Percentiles rank a stretch among this genome's conserved stretches.
phyloP scores from a whole-genome alignment of 2,113 vertebrate genomes.

The Jacana jacana region DNA sequence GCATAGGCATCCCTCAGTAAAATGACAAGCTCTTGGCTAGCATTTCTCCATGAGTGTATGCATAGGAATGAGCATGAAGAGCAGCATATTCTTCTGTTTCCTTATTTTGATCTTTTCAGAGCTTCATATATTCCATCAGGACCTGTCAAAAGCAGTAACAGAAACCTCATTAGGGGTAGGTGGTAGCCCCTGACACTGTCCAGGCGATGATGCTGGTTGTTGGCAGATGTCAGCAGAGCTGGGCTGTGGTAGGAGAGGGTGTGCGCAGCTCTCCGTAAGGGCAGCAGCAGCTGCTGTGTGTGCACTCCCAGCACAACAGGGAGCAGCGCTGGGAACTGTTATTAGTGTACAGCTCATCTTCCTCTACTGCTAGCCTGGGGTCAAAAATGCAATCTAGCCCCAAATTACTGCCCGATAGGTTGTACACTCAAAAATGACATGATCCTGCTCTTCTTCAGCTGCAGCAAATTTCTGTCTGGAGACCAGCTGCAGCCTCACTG shows the following conservation, averaged over 20 bases:
- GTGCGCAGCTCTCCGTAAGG: rapidly evolving
- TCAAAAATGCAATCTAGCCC: not conserved
- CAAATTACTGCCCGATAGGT: not conserved
- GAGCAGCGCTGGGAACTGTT: not conserved
- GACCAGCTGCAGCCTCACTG: not conserved
- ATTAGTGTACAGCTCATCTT: not conserved
- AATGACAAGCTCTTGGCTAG: not conserved
- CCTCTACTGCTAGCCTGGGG: not conserved
- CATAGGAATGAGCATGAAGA: not conserved
- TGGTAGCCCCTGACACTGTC: not conserved
- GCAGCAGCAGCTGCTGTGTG: not conserved
- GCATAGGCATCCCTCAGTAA: not conserved
- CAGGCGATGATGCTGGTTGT: not conserved
- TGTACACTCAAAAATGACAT: not conserved
- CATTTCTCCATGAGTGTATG: not conserved
- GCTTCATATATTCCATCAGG: not conserved
- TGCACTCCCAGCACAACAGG: not conserved
- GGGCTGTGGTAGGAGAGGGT: not conserved
- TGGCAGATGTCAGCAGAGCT: not conserved
- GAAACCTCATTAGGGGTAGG: not conserved
- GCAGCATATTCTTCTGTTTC: conserved; percentile 2
- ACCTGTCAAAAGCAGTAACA: not conserved
- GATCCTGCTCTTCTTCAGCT: not conserved
- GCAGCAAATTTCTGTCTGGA: not conserved
- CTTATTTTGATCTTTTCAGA: not conserved